These are phyloP conservation scores for Dipodomys ordii DNA, from an alignment of 2,113 vertebrate species.

Conservation along the genomic window DNA sequence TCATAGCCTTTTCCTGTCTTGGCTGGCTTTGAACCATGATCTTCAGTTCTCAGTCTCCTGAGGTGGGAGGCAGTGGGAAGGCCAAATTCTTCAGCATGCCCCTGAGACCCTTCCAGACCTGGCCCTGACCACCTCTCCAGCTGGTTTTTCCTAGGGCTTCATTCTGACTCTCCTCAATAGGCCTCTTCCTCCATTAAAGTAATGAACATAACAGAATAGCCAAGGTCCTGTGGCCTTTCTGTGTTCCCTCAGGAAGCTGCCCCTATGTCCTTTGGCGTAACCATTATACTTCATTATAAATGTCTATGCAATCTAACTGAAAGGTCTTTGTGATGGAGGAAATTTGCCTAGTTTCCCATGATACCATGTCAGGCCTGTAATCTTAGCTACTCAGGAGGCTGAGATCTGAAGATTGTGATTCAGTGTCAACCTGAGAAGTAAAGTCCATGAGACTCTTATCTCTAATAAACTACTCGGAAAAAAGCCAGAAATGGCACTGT, in stretches of 20 bases:
- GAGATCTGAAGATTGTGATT: too few species aligned
- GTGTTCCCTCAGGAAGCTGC: neutral
- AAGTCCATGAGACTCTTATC: too few species aligned
- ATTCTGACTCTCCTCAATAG: neutral
- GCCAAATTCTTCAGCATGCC: neutral
- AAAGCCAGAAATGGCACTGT: too few species aligned
- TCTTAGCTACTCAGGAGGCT: too few species aligned
- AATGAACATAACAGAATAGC: neutral
- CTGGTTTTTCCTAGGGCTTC: neutral
- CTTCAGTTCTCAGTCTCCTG: too few species aligned
- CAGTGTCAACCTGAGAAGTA: too few species aligned
- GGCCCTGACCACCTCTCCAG: neutral
- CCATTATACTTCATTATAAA: neutral
- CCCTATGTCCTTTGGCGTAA: neutral
- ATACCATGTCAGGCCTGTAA: neutral
- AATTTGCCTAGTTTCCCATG: neutral
- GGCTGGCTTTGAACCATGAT: too few species aligned
- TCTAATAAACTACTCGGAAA: too few species aligned
- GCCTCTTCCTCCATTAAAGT: neutral
- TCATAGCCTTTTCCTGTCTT: too few species aligned
- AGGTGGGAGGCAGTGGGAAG: neutral
- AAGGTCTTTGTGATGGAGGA: neutral
- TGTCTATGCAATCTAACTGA: neutral
- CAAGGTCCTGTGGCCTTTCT: neutral
- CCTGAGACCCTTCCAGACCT: neutral